A percentile compares a stretch with the other conserved stretches of the same genome.
phyloP scores from a whole-genome alignment of 1,140 invertebrate genomes.

The Pachypsylla venusta region DNA sequence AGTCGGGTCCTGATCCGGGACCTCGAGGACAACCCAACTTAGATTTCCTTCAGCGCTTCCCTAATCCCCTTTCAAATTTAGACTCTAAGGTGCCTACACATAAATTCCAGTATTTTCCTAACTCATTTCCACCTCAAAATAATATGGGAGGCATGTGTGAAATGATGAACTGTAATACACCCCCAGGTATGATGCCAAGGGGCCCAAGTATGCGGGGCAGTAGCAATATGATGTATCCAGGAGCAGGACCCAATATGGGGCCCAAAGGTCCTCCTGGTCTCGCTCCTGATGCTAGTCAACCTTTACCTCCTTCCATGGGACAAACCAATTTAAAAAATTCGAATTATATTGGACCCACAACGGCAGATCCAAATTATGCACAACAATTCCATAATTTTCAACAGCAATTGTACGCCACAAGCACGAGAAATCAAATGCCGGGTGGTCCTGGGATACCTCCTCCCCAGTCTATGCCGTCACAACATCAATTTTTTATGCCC shows the following conservation, averaged over 20 bases:
- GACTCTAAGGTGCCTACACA: slow-evolving; percentile 54
- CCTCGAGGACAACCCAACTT: slow-evolving; percentile 71
- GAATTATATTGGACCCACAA: slow-evolving; percentile 64
- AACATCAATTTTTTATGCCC: slow-evolving; percentile 38
- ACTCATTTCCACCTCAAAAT: slow-evolving; percentile 24
- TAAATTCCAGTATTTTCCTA: slow-evolving; percentile 59
- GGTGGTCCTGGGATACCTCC: slow-evolving; percentile 7
- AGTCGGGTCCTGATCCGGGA: slow-evolving; percentile 42
- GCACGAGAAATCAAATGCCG: slow-evolving; percentile 42
- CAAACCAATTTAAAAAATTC: slow-evolving; percentile 60
- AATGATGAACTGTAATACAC: slow-evolving; percentile 18
- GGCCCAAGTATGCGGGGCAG: slow-evolving; percentile 10
- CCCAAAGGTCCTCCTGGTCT: slow-evolving; percentile 20
- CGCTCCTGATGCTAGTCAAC: slow-evolving; percentile 42
- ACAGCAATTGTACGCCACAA: slow-evolving; percentile 82
- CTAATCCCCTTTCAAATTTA: slow-evolving; percentile 55
- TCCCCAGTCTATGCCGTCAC: slow-evolving; percentile 29
- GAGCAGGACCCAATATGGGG: slow-evolving; percentile 21
- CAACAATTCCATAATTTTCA: slow-evolving; percentile 94
- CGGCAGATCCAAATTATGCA: slow-evolving; percentile 78
- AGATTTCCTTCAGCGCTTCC: slow-evolving; percentile 79
- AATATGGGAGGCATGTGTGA: slow-evolving; percentile 15
- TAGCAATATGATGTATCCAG: slow-evolving; percentile 14
- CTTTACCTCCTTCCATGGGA: slow-evolving; percentile 62
- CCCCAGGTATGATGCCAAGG: neutral